Evolutionary conservation across 2,113 vertebrate species (phyloP).

Genomic region (Psilopsiagon aurifrons): DNA sequence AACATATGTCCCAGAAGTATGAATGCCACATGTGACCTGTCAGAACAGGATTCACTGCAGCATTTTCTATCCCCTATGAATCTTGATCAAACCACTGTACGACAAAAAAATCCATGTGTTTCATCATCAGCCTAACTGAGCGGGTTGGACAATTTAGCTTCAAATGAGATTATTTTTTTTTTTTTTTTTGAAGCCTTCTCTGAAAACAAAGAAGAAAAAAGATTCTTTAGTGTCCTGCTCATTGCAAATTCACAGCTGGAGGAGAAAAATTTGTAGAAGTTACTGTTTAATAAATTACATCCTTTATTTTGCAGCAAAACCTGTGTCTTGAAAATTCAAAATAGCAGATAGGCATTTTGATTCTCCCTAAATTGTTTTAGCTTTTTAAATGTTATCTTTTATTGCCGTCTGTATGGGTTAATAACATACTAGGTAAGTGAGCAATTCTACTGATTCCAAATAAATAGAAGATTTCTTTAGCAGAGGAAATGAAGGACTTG

Average conservation of each 20-base stretch:
- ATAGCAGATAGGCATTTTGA: neutral
- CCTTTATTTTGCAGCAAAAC: neutral
- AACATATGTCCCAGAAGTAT: neutral
- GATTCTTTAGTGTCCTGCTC: neutral
- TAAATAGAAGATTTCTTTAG: neutral
- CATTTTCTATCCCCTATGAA: neutral
- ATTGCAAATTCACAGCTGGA: neutral
- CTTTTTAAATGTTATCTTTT: neutral
- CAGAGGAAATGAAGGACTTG: neutral
- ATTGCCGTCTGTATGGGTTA: neutral
- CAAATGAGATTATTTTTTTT: neutral
- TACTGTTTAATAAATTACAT: neutral
- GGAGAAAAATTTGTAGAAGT: neutral
- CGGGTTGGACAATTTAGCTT: neutral
- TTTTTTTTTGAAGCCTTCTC: neutral
- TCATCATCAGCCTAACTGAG: neutral
- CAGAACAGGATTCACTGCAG: neutral
- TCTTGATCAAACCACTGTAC: neutral
- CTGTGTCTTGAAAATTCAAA: neutral
- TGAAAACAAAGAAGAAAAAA: neutral
- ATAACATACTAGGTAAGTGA: neutral
- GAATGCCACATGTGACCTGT: neutral
- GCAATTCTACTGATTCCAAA: neutral
- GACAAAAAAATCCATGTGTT: neutral
- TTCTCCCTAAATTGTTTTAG: neutral